These are phyloP conservation scores for Paralichthys olivaceus DNA, from an alignment of 2,113 vertebrate species.

Conservation along the genomic window DNA sequence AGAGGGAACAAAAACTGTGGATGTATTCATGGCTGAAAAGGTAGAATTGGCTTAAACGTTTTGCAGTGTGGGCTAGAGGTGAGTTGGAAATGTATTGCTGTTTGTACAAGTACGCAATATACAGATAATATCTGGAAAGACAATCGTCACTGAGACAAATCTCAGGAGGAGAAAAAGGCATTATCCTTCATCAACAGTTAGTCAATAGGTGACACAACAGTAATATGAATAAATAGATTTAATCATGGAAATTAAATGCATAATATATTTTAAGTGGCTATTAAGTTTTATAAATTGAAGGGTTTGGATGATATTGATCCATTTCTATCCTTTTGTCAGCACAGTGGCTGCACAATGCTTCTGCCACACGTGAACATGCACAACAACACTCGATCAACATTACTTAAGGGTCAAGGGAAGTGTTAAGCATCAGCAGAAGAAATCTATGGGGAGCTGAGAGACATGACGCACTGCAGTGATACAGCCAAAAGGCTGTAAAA, in stretches of 20 bases:
- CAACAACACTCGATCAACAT: not conserved
- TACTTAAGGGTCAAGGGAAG: conserved; percentile 15
- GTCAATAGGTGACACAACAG: not conserved
- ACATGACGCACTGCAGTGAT: not conserved
- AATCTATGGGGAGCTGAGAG: conserved; percentile 19
- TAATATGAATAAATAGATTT: not conserved
- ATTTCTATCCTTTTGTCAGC: not conserved
- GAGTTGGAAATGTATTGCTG: too few species aligned
- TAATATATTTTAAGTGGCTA: not conserved
- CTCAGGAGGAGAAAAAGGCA: not conserved
- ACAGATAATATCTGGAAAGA: too few species aligned
- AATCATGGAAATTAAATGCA: not conserved
- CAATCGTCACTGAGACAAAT: not conserved
- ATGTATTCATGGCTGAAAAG: too few species aligned
- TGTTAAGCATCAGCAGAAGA: conserved; percentile 24
- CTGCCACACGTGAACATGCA: not conserved
- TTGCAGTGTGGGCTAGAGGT: too few species aligned
- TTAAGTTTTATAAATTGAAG: not conserved
- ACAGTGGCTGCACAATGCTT: not conserved
- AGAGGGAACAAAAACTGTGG: too few species aligned
- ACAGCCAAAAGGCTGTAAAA: not conserved
- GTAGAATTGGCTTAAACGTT: too few species aligned
- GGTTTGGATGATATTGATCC: not conserved
- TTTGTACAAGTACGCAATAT: too few species aligned
- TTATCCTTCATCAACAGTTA: not conserved